A percentile compares a stretch with the other conserved stretches of the same genome.
Evolutionary conservation across 2,113 vertebrate genomes (phyloP).

Genomic region (Canis aureus): DNA sequence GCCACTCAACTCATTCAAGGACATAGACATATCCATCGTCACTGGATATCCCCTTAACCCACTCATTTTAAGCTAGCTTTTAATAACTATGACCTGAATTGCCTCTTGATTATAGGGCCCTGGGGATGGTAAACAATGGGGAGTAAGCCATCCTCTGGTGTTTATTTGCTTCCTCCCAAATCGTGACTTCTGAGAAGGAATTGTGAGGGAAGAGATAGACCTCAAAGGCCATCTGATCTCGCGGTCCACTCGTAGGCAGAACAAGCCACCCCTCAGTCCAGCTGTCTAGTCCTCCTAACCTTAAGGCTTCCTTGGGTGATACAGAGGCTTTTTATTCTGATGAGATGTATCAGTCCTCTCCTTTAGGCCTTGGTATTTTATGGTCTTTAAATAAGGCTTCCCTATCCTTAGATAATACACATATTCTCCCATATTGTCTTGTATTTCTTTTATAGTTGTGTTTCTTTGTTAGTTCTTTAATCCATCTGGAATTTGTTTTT

Average conservation of each 20-base stretch:
- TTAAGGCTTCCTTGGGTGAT: not conserved
- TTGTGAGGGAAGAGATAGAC: not conserved
- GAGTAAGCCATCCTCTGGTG: not conserved
- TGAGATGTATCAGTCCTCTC: not conserved
- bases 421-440: conserved; percentile 41
- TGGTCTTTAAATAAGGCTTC: conserved; percentile 46
- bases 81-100: conserved; percentile 31
- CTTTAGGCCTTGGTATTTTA: conserved; percentile 16
- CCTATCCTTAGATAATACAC: not conserved
- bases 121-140: not conserved
- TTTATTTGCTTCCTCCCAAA: conserved; percentile 20
- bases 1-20: not conserved
- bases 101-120: not conserved
- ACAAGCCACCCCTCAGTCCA: not conserved
- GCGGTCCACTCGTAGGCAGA: not conserved
- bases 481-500: conserved; percentile 51
- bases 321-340: conserved; percentile 45
- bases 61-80: not conserved
- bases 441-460: conserved; percentile 12
- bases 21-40: not conserved
- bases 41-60: not conserved
- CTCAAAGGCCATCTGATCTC: not conserved
- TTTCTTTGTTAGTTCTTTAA: conserved; percentile 50
- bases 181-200: conserved; percentile 12
- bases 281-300: not conserved